phyloP scores from a whole-genome alignment of 2,113 vertebrate genomes.

The Montifringilla adamsi region DNA sequence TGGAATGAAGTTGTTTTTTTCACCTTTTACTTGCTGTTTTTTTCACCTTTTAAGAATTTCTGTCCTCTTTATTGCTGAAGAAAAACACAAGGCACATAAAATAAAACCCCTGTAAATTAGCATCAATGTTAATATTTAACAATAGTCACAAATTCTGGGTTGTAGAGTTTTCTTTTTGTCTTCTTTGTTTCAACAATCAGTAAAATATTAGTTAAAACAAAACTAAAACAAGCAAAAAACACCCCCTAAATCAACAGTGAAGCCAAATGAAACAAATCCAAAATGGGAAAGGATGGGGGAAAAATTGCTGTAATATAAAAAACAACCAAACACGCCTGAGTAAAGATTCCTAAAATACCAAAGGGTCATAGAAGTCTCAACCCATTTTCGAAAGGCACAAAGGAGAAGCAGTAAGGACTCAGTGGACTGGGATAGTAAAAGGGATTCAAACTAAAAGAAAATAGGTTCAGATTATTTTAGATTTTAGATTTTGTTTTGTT shows the following conservation, averaged over 20 bases:
- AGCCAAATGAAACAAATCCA: not conserved
- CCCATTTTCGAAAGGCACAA: not conserved
- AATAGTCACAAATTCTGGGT: not conserved
- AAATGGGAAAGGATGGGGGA: accelerated
- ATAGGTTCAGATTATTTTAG: not conserved
- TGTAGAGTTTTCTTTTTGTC: not conserved
- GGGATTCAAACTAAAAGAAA: not conserved
- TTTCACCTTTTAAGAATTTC: not conserved
- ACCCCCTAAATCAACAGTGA: not conserved
- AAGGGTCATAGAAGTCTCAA: not conserved
- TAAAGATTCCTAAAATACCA: not conserved
- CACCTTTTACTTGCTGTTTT: not conserved
- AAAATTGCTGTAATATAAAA: not conserved
- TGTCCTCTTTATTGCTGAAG: not conserved
- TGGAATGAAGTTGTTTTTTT: not conserved
- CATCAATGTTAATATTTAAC: not conserved
- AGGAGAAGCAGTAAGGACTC: not conserved
- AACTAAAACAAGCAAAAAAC: accelerated
- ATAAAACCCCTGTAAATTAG: not conserved
- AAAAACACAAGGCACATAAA: not conserved
- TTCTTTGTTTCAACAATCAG: not conserved
- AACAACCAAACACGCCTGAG: not conserved
- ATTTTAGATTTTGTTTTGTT: not conserved
- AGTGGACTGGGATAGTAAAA: not conserved
- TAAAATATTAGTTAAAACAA: not conserved